Conservation (phyloP, 2,797 vertebrate species). For the Parauchenoglanis punctatus region DNA sequence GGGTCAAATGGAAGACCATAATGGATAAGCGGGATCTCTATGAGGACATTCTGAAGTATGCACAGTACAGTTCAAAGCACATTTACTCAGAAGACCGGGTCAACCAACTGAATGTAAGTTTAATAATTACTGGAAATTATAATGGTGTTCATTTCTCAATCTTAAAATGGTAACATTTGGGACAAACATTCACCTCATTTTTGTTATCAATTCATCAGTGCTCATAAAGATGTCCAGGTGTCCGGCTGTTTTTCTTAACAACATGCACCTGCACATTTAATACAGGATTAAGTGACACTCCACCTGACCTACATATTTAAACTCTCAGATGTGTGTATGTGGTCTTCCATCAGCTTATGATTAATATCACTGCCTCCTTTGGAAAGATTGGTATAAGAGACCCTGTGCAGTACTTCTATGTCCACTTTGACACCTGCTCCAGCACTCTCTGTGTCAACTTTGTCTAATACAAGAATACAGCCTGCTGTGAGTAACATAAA, state of each 20-base stretch:
- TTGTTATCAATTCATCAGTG: background rate
- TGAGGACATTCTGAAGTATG: background rate
- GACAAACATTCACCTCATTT: background rate
- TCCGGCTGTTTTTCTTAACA: background rate
- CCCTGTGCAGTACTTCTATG: slow-evolving; percentile 34
- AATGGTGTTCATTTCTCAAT: background rate
- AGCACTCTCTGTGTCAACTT: slow-evolving; percentile 45
- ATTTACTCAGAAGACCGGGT: slow-evolving; percentile 26
- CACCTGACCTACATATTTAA: slow-evolving; percentile 15
- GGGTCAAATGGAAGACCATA: background rate
- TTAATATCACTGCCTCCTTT: slow-evolving; percentile 33
- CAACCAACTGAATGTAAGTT: slow-evolving; percentile 39
- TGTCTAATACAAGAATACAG: slow-evolving; percentile 42
- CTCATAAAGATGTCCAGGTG: background rate
- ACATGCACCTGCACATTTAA: slow-evolving; percentile 25
- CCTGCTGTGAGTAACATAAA: slow-evolving; percentile 40
- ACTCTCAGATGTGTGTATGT: slow-evolving; percentile 6
- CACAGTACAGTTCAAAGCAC: slow-evolving; percentile 25
- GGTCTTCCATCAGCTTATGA: slow-evolving; percentile 24
- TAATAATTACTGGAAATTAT: background rate
- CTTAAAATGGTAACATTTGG: background rate
- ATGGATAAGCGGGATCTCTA: background rate
- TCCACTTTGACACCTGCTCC: slow-evolving; percentile 49
- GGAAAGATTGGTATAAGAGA: slow-evolving; percentile 34
- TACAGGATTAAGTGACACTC: slow-evolving; percentile 13